phyloP scores from a whole-genome alignment of 2,888 invertebrate species.

The Thymelicus sylvestris region DNA sequence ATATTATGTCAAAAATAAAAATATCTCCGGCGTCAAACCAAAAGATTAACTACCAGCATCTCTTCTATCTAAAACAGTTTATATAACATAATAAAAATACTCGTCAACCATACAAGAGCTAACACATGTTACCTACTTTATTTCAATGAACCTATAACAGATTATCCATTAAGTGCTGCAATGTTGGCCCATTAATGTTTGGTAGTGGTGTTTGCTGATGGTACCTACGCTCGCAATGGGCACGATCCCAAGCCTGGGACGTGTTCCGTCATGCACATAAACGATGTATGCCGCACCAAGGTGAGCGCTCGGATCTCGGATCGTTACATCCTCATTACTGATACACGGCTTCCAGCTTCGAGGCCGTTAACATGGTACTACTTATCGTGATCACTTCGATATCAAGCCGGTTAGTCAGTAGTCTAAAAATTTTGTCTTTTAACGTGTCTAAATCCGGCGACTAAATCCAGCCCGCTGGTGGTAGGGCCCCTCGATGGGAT shows the following conservation, averaged over 20 bases:
- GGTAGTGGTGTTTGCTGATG: not conserved
- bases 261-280: constrained; percentile 29
- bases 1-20: too few species aligned
- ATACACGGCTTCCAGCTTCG: constrained; percentile 25
- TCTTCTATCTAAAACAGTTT: too few species aligned
- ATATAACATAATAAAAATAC: too few species aligned
- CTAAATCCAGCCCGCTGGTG: too few species aligned
- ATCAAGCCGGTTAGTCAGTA: not conserved
- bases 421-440: not conserved
- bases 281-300: constrained; percentile 42
- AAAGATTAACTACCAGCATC: too few species aligned
- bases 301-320: constrained; percentile 29
- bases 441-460: too few species aligned
- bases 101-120: too few species aligned
- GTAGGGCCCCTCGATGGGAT: too few species aligned
- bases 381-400: not conserved
- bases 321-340: constrained; percentile 37
- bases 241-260: not conserved
- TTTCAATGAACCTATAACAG: too few species aligned
- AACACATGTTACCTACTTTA: too few species aligned
- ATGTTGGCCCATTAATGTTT: not conserved
- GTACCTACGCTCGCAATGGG: not conserved
- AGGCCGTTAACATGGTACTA: not conserved
- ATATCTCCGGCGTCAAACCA: too few species aligned
- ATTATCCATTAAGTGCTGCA: not conserved